Base-by-base conservation (phyloP, 2,888 invertebrate genomes). In the Epinotia demarniana region DNA sequence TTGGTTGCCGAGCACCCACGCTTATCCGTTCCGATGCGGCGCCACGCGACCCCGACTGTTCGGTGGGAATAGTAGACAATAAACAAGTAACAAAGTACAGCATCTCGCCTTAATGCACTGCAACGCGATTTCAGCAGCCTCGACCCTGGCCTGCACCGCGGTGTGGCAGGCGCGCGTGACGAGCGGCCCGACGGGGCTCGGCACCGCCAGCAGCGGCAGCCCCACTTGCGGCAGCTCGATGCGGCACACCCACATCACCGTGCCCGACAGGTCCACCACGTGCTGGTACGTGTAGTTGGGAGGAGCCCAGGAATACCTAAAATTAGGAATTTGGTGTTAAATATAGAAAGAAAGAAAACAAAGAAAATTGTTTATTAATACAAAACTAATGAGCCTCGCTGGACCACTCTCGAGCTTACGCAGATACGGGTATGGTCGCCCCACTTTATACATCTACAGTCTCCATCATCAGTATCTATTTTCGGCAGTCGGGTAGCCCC, bases 181-280 rank as follows among this genome's bases (percentile, higher is more conserved):
- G 0, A 92, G 60, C 0, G 93, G 93, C 0, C 93, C 93, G 53
- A 93, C 78, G 23, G 79, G 79, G 2, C 84, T 82, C 0, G 92
- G 89, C 0, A 79, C 57, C 2, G 74, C 73, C 58, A 91, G 75
- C 16, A 93, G 78, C 0, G 93, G 93, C 16, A 78, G 49, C 0
- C 91, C 92, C 1, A 93, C 89, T 64, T 85, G 83, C 0, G 92
- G 92, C 23, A 93, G 82, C 64, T 91, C 89, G 1, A 94, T 85
- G 69, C 82, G 81, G 43, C 88, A 88, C 1, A 89, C 73, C 90
- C 91, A 93, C 43, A 90, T 69, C 46, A 90, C 91, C 0, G 79
- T 73, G 12, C 87, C 87, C 1, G 82, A 77, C 0, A 80, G 79
- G 79, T 89, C 89, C 0, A 86, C 16, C 73, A 86, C 88, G 73